A percentile compares a stretch with the other conserved stretches of the same genome.
phyloP scores from a whole-genome alignment of 1,140 invertebrate species.

The Apis mellifera region Amel_HAv3.1 CM009936.2:3723501-3724000 shows the following conservation, averaged over 20 bases:
- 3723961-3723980: neutral
- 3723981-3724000: neutral
- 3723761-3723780: constrained; percentile 12
- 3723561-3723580: constrained; percentile 18
- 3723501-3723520: neutral
- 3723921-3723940: neutral
- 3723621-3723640: constrained; percentile 40
- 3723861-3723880: constrained; percentile 23
- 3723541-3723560: constrained; percentile 18
- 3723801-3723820: constrained; percentile 1
- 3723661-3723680: constrained; percentile 15
- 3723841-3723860: neutral
- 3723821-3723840: neutral
- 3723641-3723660: constrained; percentile 5
- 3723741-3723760: constrained; percentile 12
- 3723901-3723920: neutral
- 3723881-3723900: neutral
- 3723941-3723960: neutral
- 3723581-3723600: constrained; percentile 42
- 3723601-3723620: constrained; percentile 30
- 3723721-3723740: constrained; percentile 1
- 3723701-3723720: constrained; percentile 9
- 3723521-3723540: neutral
- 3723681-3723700: neutral
- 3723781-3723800: neutral